A percentile compares a stretch with the other conserved stretches of the same genome.
These are phyloP conservation scores for Corythaixoides concolor DNA, from an alignment of 2,113 vertebrate genomes.

Conservation along the genomic window DNA sequence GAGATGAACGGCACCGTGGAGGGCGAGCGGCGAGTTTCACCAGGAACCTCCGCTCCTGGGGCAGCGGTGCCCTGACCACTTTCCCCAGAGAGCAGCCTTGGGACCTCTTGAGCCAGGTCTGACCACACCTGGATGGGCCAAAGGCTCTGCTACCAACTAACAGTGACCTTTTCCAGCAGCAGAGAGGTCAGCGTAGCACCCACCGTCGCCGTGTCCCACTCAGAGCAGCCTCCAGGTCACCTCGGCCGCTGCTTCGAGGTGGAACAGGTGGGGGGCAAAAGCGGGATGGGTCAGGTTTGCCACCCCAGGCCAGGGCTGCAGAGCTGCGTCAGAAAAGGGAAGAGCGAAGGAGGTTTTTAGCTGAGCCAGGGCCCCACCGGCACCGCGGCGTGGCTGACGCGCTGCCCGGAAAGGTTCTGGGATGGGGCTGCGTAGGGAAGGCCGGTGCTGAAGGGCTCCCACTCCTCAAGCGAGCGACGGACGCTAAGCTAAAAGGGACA, in stretches of 20 bases:
- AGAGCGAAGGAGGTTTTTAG: neutral
- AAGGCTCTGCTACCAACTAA: neutral
- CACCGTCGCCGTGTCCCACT: rapidly evolving
- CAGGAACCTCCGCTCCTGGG: neutral
- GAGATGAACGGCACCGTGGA: rapidly evolving
- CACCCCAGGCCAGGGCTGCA: rapidly evolving
- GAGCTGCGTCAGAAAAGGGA: neutral
- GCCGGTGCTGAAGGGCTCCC: neutral
- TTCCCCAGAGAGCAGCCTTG: neutral
- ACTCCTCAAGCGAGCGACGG: too few relatives aligned
- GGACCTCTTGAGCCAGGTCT: neutral
- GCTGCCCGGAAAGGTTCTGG: rapidly evolving
- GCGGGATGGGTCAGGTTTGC: neutral
- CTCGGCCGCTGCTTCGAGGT: neutral
- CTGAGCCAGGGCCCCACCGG: too few relatives aligned
- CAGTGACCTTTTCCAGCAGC: neutral
- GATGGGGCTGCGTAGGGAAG: rapidly evolving
- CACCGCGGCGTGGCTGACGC: too few relatives aligned
- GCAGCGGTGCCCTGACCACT: neutral
- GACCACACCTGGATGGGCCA: neutral
- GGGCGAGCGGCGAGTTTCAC: neutral
- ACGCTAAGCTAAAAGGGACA: neutral
- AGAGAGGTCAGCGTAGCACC: neutral
- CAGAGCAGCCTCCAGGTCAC: neutral
- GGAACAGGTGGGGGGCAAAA: too few relatives aligned